These are phyloP conservation scores for Bellardia pandia DNA, from an alignment of 2,888 invertebrate species.

Conservation along the genomic window DNA sequence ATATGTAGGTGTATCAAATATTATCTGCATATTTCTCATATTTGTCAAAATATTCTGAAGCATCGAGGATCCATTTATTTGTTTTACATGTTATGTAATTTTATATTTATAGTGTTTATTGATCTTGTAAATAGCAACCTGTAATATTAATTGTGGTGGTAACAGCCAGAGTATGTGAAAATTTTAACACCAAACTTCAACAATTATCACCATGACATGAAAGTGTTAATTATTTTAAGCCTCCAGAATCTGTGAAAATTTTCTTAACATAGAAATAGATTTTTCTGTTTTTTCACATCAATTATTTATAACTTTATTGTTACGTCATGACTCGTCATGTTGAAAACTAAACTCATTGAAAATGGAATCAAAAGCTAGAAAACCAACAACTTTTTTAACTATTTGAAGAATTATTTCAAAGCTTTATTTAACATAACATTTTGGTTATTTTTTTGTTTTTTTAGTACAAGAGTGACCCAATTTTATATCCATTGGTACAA, in stretches of 20 bases:
- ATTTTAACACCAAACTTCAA: slow-evolving; percentile 42
- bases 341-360: background rate
- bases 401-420: background rate
- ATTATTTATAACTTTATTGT: no score
- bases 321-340: background rate
- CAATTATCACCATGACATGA: slow-evolving; percentile 68
- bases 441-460: background rate
- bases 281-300: background rate
- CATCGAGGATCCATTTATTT: no score
- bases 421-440: background rate
- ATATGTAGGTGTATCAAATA: no score
- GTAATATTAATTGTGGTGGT: no score
- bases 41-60: no score
- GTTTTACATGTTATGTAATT: no score
- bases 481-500: background rate
- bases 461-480: background rate
- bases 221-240: slow-evolving; percentile 69
- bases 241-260: slow-evolving; percentile 56
- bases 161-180: slow-evolving; percentile 39
- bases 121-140: no score
- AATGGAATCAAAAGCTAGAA: background rate
- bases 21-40: no score
- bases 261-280: background rate
- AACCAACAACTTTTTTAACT: background rate
- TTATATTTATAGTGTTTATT: no score